Conservation (phyloP, 1,140 invertebrate genomes). For the Andricus grossulariae region DNA sequence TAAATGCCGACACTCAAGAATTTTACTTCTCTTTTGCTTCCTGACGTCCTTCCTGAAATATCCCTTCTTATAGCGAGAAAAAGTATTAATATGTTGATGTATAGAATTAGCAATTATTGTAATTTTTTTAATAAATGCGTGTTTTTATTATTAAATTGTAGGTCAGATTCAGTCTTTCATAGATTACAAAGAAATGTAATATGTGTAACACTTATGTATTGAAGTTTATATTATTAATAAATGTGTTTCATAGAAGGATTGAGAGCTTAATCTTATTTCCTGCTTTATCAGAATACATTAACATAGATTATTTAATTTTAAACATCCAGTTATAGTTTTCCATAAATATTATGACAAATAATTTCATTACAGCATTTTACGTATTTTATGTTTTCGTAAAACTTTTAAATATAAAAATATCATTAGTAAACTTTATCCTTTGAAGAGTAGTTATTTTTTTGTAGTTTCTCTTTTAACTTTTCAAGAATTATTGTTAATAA, state of each 20-base stretch:
- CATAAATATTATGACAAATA: too few relatives aligned
- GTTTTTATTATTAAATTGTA: conserved; percentile 1
- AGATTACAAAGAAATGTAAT: conserved; percentile 19
- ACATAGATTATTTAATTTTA: neutral
- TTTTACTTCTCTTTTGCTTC: conserved; percentile 15
- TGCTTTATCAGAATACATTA: conserved; percentile 22
- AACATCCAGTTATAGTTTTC: neutral
- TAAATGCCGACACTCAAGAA: conserved; percentile 53
- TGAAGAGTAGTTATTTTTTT: too few relatives aligned
- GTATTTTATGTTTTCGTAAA: too few relatives aligned
- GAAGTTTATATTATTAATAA: conserved; percentile 31
- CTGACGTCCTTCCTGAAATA: conserved; percentile 13
- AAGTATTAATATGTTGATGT: conserved; percentile 22
- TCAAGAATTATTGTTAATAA: too few relatives aligned
- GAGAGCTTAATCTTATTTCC: conserved; percentile 23
- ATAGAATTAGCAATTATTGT: conserved; percentile 20
- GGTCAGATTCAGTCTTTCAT: conserved; percentile 26
- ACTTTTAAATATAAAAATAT: too few relatives aligned
- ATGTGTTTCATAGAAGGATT: conserved; percentile 27
- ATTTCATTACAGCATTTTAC: too few relatives aligned
- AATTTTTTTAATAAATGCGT: conserved; percentile 26
- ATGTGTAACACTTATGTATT: conserved; percentile 25
- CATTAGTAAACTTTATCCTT: too few relatives aligned
- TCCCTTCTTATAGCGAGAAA: conserved; percentile 11
- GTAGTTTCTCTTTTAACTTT: too few relatives aligned